Conservation (phyloP, 2,113 vertebrate species). For the Peromyscus polionotus region DNA sequence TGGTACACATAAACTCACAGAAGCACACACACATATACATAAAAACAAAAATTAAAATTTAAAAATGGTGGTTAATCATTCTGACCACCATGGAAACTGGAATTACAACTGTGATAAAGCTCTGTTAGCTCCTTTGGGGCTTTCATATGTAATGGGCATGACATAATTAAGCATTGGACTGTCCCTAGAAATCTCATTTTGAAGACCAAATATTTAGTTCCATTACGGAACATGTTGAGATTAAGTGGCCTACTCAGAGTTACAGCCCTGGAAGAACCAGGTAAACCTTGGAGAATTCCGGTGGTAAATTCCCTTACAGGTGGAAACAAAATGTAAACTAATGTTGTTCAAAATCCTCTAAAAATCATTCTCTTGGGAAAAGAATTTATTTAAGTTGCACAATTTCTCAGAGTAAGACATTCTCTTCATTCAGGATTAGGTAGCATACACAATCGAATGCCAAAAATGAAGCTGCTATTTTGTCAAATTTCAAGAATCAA, state of each 20-base stretch:
- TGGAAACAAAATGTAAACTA: not conserved
- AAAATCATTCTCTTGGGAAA: slow-evolving; percentile 23
- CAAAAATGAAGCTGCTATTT: not conserved
- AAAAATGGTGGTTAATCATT: not conserved
- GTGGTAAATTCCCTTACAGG: slow-evolving; percentile 41
- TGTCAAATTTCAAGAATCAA: slow-evolving; percentile 28
- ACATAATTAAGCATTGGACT: slow-evolving; percentile 36
- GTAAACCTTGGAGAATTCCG: not conserved
- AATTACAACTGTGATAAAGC: not conserved
- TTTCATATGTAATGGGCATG: not conserved
- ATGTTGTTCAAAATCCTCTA: slow-evolving; percentile 36
- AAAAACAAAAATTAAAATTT: not conserved
- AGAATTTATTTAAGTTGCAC: slow-evolving; percentile 10
- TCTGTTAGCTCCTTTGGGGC: not conserved
- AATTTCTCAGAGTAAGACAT: slow-evolving; percentile 47
- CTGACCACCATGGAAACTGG: slow-evolving; percentile 3
- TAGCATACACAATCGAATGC: slow-evolving; percentile 2
- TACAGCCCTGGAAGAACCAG: not conserved
- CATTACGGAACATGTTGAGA: not conserved
- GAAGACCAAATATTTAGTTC: not conserved
- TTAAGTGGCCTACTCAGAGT: slow-evolving; percentile 5
- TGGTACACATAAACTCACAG: not conserved
- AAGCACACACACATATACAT: not conserved
- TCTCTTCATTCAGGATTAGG: slow-evolving; percentile 51
- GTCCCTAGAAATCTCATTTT: not conserved